phyloP scores from a whole-genome alignment of 2,113 vertebrate species.

The Ceyx melanurus region DNA sequence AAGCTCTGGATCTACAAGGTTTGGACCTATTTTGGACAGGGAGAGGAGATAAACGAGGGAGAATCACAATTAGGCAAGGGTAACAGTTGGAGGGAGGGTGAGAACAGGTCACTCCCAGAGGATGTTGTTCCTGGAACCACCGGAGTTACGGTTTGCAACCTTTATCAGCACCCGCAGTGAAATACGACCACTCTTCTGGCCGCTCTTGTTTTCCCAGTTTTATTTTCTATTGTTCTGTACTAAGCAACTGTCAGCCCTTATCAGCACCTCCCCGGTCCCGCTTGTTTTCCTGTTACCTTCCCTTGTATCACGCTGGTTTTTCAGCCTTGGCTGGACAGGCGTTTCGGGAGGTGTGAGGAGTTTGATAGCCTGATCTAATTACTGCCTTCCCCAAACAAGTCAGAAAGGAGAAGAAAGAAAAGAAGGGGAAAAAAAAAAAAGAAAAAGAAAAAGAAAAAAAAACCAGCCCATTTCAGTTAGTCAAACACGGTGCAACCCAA shows the following conservation, averaged over 20 bases:
- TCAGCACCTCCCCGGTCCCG: neutral
- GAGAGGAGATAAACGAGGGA: neutral
- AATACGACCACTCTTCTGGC: neutral
- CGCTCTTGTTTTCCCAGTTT: neutral
- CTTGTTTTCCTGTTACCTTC: constrained; percentile 44
- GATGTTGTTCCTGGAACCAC: neutral
- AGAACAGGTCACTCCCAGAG: neutral
- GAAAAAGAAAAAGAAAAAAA: fast-evolving
- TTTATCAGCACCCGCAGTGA: neutral
- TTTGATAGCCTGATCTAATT: neutral
- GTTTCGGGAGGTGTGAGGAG: neutral
- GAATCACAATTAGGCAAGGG: neutral
- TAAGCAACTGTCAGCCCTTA: constrained; percentile 30
- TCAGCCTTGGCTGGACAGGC: neutral
- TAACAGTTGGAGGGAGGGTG: neutral
- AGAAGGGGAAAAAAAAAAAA: fast-evolving
- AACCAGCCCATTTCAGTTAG: neutral
- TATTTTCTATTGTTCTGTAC: constrained; percentile 38
- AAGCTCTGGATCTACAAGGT: neutral
- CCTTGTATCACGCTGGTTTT: neutral
- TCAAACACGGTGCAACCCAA: constrained; percentile 21
- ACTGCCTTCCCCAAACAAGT: neutral
- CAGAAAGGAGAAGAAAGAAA: neutral
- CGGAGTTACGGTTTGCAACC: neutral
- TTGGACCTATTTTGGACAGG: neutral